Percentiles rank a stretch among this genome's conserved stretches.
Conservation (phyloP, 1,140 invertebrate genomes). For the Venustaconcha ellipsiformis region DNA sequence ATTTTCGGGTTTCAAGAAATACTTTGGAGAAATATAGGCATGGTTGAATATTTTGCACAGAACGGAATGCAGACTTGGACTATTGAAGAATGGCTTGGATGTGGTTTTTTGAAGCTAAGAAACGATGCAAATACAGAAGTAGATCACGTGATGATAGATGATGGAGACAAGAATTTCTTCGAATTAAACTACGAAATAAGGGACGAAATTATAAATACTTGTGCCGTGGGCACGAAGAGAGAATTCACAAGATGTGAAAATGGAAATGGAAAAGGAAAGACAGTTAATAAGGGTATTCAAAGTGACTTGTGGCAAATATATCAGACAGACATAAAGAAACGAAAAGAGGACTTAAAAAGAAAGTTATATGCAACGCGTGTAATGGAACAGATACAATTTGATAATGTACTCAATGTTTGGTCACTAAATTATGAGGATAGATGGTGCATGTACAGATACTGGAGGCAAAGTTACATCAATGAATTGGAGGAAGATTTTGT, state of each 20-base stretch:
- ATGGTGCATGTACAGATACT: conserved; percentile 65
- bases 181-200: conserved; percentile 23
- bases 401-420: conserved; percentile 47
- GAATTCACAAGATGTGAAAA: conserved; percentile 10
- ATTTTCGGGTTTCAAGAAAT: conserved; percentile 16
- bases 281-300: conserved; percentile 1
- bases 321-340: conserved; percentile 24
- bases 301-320: conserved; percentile 10
- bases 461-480: conserved; percentile 50
- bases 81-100: no score
- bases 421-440: conserved; percentile 46
- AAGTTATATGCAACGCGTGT: conserved; percentile 17
- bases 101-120: neutral
- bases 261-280: conserved; percentile 10
- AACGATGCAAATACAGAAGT: neutral
- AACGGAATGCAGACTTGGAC: no score
- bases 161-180: conserved; percentile 15
- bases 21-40: no score
- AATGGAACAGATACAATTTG: conserved; percentile 40
- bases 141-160: neutral
- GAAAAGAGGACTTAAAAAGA: conserved; percentile 16
- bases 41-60: no score
- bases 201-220: neutral
- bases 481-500: conserved; percentile 32
- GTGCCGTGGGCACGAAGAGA: conserved; percentile 10